Evolutionary conservation across 2,888 invertebrate genomes (phyloP).

Genomic region (Amaurobius ferox): DNA sequence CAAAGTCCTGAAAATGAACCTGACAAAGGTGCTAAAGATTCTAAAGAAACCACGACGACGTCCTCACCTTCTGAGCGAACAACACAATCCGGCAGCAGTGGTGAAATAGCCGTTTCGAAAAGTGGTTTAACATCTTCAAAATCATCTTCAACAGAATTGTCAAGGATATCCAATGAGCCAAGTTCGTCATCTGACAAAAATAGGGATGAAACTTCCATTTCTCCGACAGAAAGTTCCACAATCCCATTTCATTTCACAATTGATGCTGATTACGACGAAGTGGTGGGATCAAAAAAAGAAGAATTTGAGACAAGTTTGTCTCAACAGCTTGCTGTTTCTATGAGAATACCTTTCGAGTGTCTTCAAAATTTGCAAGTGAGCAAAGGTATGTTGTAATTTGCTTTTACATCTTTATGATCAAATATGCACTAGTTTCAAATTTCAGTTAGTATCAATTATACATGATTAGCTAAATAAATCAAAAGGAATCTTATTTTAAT

Average conservation of each 20-base stretch:
- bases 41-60: too few species aligned
- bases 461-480: too few species aligned
- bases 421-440: too few species aligned
- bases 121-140: too few species aligned
- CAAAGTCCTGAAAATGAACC: too few species aligned
- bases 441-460: too few species aligned
- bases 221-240: slow-evolving; percentile 19
- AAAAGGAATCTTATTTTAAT: too few species aligned
- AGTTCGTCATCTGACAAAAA: background rate
- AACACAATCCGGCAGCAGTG: too few species aligned
- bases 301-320: slow-evolving; percentile 48
- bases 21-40: too few species aligned
- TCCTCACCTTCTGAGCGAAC: too few species aligned
- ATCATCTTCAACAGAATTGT: background rate
- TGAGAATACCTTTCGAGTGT: slow-evolving; percentile 52
- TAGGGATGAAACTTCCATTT: background rate
- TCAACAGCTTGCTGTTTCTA: slow-evolving; percentile 47
- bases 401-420: too few species aligned
- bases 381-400: slow-evolving; percentile 66
- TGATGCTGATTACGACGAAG: slow-evolving; percentile 61
- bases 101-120: too few species aligned
- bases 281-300: slow-evolving; percentile 51
- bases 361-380: slow-evolving; percentile 50
- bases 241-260: slow-evolving; percentile 65
- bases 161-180: background rate